Evolutionary conservation across 1,140 invertebrate genomes (phyloP).

Genomic region (Drosophila subpulchrella): DNA sequence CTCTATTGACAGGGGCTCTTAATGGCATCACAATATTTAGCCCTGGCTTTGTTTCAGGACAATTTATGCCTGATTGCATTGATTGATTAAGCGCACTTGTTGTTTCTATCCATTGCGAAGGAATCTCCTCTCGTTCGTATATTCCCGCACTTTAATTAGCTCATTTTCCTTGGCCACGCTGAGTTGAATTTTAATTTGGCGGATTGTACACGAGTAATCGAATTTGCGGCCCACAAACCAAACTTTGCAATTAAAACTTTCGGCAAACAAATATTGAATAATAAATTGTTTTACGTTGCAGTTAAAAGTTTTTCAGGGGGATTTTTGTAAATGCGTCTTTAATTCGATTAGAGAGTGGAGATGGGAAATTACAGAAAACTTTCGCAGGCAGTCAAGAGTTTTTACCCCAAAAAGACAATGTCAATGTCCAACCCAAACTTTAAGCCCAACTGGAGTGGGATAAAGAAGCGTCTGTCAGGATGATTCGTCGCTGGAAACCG

Average conservation of each 20-base stretch:
- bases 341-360: constrained; percentile 37
- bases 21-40: constrained; percentile 82
- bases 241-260: constrained; percentile 76
- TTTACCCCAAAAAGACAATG: constrained; percentile 35
- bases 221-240: constrained; percentile 17
- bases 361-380: constrained; percentile 15
- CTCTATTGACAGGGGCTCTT: constrained; percentile 65
- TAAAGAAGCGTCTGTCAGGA: constrained; percentile 30
- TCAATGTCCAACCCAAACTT: constrained; percentile 48
- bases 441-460: constrained; percentile 24
- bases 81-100: constrained; percentile 79
- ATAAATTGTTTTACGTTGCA: constrained; percentile 65
- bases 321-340: constrained; percentile 12
- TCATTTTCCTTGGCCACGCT: constrained; percentile 24
- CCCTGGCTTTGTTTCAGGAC: constrained; percentile 74
- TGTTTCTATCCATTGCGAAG: constrained; percentile 12
- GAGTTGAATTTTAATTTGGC: constrained; percentile 38
- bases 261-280: constrained; percentile 65
- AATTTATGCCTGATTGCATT: constrained; percentile 82
- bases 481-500: constrained; percentile 4
- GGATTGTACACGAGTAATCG: background rate
- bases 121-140: constrained; percentile 33
- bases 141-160: constrained; percentile 56
- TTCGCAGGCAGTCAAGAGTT: constrained; percentile 12
- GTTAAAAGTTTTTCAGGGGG: constrained; percentile 45